These are phyloP conservation scores for Lasioglossum figueresi DNA, from an alignment of 2,888 invertebrate species.

Conservation along the genomic window DNA sequence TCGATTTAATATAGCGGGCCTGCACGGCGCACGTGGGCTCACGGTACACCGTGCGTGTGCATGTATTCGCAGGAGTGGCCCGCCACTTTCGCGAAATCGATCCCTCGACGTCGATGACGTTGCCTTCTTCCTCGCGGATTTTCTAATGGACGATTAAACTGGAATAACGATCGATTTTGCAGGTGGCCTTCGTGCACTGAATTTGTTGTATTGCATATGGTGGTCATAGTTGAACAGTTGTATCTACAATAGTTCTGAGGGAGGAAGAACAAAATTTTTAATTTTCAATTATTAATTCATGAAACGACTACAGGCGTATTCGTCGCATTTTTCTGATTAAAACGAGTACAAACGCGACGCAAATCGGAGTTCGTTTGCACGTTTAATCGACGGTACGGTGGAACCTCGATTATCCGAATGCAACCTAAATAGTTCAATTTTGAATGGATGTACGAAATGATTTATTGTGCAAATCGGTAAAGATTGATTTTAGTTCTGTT, in stretches of 20 bases:
- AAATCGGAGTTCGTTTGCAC: not conserved
- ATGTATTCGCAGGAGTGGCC: slow-evolving; percentile 30
- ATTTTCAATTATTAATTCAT: not conserved
- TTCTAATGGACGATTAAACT: slow-evolving; percentile 38
- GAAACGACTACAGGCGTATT: not conserved
- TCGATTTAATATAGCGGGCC: slow-evolving; percentile 64
- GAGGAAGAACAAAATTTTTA: not conserved
- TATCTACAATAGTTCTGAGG: not conserved
- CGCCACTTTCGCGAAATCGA: slow-evolving; percentile 53
- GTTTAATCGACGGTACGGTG: not conserved
- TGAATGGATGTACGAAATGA: no score
- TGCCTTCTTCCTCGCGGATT: slow-evolving; percentile 26
- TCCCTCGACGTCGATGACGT: slow-evolving; percentile 39
- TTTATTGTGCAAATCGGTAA: no score
- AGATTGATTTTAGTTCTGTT: no score
- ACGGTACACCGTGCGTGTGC: not conserved
- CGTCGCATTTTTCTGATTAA: not conserved
- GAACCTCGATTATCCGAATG: not conserved
- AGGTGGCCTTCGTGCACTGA: not conserved
- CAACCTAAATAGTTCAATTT: no score
- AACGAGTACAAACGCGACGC: not conserved
- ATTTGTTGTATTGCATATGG: not conserved
- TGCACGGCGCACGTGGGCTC: not conserved
- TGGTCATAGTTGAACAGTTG: not conserved
- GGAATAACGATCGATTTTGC: not conserved